phyloP scores from a whole-genome alignment of 1,140 invertebrate genomes.

The Archivesica marissinica region DNA sequence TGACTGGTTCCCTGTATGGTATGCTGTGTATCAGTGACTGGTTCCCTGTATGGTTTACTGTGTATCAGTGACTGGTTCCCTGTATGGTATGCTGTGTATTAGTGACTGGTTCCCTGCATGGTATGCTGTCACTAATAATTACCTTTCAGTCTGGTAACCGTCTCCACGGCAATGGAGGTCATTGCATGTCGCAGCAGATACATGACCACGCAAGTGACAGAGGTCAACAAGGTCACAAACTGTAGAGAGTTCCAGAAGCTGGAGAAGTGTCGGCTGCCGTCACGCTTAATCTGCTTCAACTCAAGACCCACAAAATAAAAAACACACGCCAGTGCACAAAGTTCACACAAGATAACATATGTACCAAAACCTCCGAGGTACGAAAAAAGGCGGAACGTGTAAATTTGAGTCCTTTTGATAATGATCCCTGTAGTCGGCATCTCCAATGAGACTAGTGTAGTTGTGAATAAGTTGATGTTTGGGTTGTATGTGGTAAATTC shows the following conservation, averaged over 20 bases:
- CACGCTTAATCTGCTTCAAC: conserved; percentile 64
- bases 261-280: conserved; percentile 80
- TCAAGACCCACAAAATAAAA: conserved; percentile 76
- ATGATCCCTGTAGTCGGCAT: conserved; percentile 68
- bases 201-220: conserved; percentile 70
- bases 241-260: conserved; percentile 79
- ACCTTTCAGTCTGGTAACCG: conserved; percentile 74
- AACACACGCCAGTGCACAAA: conserved; percentile 74
- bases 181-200: conserved; percentile 73
- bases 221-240: conserved; percentile 67
- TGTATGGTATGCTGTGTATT: too few relatives aligned
- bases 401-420: conserved; percentile 62
- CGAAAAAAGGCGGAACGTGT: conserved; percentile 75
- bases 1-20: too few relatives aligned
- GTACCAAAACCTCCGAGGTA: conserved; percentile 80
- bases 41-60: too few relatives aligned
- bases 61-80: too few relatives aligned
- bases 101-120: too few relatives aligned
- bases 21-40: too few relatives aligned
- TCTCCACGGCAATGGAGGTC: conserved; percentile 64
- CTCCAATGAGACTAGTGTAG: conserved; percentile 73
- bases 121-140: too few relatives aligned
- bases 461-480: conserved; percentile 78
- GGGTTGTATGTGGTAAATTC: conserved; percentile 86
- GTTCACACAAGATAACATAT: conserved; percentile 78